Evolutionary conservation across 2,888 invertebrate species (phyloP).

Genomic region (Rhaphigaster nebulosa): DNA sequence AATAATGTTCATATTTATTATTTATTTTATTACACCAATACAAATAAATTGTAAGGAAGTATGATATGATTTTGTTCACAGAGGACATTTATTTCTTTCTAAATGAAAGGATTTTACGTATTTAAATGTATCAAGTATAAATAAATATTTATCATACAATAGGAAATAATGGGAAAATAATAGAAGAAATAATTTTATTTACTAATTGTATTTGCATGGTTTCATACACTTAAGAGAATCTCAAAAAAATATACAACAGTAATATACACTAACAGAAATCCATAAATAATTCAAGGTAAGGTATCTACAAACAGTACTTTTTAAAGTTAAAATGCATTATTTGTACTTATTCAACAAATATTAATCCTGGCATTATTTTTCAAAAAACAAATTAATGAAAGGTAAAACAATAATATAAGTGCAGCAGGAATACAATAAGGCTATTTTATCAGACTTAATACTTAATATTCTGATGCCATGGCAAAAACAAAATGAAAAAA

Average conservation of each 20-base stretch:
- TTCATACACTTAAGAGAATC: not conserved
- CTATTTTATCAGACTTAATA: not conserved
- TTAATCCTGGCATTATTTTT: not conserved
- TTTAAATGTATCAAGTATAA: no score
- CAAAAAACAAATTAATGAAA: not conserved
- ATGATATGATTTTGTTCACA: no score
- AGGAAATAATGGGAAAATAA: not conserved
- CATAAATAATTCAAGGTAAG: not conserved
- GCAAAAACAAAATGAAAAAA: not conserved
- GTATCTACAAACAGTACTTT: not conserved
- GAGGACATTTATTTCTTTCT: no score
- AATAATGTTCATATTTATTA: not conserved
- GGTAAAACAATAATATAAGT: not conserved
- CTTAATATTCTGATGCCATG: not conserved
- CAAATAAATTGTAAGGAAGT: not conserved
- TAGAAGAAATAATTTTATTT: not conserved
- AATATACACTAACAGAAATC: not conserved
- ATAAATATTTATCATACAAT: not conserved
- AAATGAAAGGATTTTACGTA: no score
- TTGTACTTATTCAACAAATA: not conserved
- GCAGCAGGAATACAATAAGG: not conserved
- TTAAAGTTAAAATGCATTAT: not conserved
- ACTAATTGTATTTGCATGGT: slow-evolving; percentile 20
- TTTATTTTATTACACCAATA: not conserved
- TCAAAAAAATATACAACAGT: not conserved